Evolutionary conservation across 2,888 invertebrate species (phyloP), one percentile per base, ranked within the genome.

Genomic region (Biston stratarius): DNA sequence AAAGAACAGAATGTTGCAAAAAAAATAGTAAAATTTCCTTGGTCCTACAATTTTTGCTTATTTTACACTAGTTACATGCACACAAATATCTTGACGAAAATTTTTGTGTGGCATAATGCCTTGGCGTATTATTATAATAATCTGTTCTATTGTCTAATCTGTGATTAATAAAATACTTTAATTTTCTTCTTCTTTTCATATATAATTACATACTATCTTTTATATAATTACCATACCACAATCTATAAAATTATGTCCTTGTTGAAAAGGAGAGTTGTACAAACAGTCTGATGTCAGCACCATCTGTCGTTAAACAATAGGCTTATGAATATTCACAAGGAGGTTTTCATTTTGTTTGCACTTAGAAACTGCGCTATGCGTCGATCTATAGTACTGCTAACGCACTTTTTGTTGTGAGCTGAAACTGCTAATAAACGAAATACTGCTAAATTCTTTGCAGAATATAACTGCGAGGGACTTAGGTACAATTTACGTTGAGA

Each of bases 251-350:
- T 49, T 44, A 64, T 67, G 80, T 79, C 80, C 83, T 83, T 81
- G 79, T 77, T 75, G 70, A 77, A 79, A 78, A 69, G 66, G 75
- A 81, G 80, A 83, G 75, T 75, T 73, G 73, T 74, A 73, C 71
- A 69, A 77, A 78, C 72, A 77, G 77, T 77, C 73, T 52, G 24
- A 3, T 24, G 77, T 70, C 76, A 77, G 72, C 75, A 59, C 66
- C 67, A 67, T 74, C 68, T 80, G 75, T 77, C 74, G 69, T 70
- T 69, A 76, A 78, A 85, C 83, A 85, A 85, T 83, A 71, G 70
- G 59, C 71, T 73, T 56, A 79, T 84, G 79, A 77, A 82, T 84
- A 84, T 84, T 81, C 73, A 78, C 59, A 51, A 62, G 51, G 78
- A 81, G 80, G 79, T 80, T 83, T 81, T 77, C 79, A 81, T 80